Evolutionary conservation across 2,888 invertebrate genomes (phyloP).

Genomic region (Lepetodrilus schrolli): DNA sequence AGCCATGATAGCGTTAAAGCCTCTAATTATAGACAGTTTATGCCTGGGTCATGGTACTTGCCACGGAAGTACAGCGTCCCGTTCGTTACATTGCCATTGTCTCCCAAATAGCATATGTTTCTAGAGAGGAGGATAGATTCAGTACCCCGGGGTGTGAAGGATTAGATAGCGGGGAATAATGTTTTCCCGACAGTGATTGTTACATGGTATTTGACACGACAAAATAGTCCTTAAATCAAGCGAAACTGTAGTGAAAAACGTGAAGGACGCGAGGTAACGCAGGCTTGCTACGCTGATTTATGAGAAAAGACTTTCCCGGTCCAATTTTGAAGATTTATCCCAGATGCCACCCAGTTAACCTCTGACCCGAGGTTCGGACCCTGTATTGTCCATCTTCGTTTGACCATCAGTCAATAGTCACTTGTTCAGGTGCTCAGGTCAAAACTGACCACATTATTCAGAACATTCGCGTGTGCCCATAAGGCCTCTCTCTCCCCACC

Average conservation of each 20-base stretch:
- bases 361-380: neutral
- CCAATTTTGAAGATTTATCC: neutral
- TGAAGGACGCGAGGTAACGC: neutral
- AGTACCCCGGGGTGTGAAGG: neutral
- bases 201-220: neutral
- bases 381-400: neutral
- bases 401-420: constrained; percentile 4
- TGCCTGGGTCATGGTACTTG: too few relatives aligned
- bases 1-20: too few relatives aligned
- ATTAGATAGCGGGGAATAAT: neutral
- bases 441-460: neutral
- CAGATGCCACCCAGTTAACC: neutral
- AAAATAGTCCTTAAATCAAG: constrained; percentile 22
- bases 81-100: neutral
- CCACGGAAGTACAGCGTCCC: too few relatives aligned
- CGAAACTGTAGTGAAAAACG: neutral
- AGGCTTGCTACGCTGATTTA: neutral
- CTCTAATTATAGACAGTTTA: too few relatives aligned
- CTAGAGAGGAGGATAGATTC: neutral
- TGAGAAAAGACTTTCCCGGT: neutral
- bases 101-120: neutral
- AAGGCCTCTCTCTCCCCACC: too few relatives aligned
- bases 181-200: neutral
- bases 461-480: neutral
- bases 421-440: constrained; percentile 14